Conservation (phyloP, 2,888 invertebrate species). For the Carabus problematicus region DNA sequence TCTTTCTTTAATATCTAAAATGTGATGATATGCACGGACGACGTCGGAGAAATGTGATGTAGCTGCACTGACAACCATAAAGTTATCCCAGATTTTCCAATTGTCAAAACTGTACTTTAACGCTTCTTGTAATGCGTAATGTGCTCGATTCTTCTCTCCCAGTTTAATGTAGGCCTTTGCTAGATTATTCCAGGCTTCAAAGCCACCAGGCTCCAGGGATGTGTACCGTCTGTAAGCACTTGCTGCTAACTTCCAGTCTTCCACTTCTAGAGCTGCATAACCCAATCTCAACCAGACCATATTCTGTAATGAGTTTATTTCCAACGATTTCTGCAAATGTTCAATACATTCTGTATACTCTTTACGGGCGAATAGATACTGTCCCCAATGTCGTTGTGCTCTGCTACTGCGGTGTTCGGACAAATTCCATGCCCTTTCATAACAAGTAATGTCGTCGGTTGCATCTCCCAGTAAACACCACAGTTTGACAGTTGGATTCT, state of each 20-base stretch:
- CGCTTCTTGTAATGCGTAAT: constrained; percentile 86
- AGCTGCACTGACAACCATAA: constrained; percentile 86
- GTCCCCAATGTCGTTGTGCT: constrained; percentile 90
- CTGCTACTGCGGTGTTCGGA: constrained; percentile 81
- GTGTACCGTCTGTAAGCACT: constrained; percentile 88
- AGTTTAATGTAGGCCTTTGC: constrained; percentile 91
- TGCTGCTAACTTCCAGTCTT: constrained; percentile 84
- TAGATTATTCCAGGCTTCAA: constrained; percentile 98
- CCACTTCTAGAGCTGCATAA: constrained; percentile 79
- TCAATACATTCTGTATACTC: constrained; percentile 80
- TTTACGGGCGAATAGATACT: constrained; percentile 75
- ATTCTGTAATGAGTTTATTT: constrained; percentile 88
- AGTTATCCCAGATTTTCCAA: constrained; percentile 97
- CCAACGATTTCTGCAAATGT: constrained; percentile 81
- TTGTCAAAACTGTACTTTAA: constrained; percentile 91
- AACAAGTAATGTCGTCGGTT: constrained; percentile 77
- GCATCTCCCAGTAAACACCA: constrained; percentile 84
- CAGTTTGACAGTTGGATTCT: constrained; percentile 82
- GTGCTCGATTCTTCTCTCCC: constrained; percentile 85
- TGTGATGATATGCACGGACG: constrained; percentile 81
- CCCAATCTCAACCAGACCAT: constrained; percentile 87
- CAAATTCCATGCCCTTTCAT: constrained; percentile 90
- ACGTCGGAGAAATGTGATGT: constrained; percentile 86
- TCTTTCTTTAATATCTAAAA: constrained; percentile 84
- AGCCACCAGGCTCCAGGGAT: constrained; percentile 84